Base-by-base conservation (phyloP, 2,888 invertebrate genomes). In the Halictus quadricinctus region DNA sequence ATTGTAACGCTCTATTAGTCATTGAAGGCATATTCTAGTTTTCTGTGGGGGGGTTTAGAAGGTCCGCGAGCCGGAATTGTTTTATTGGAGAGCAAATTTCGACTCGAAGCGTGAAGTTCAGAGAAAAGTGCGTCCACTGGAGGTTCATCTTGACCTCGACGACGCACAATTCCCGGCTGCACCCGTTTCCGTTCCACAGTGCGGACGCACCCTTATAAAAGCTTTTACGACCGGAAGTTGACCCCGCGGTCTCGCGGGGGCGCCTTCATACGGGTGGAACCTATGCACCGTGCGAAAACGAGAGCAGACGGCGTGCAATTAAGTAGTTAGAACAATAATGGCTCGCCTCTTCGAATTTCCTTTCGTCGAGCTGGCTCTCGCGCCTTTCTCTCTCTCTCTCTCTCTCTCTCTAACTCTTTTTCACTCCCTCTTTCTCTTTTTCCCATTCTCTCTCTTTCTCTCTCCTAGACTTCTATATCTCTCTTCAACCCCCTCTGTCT, bases 221-320 rank as follows among this genome's bases (percentile, higher is more conserved):
- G 64, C 81, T 90, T 86, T 93, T 92, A 92, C 90, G 92, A 89
- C 91, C 93, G 93, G 93, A 93, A 93, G 92, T 93, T 87, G 91
- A 91, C 90, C 91, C 90, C 83, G 84, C 83, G 73, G 66, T 25
- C 43, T 78, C 83, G 88, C 87, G 90, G 87, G 88, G 87, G 85
- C 91, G 79, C 85, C 81, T 21, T 25, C 21, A 13, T 43, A 25
- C 64, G 64, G 79, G 70, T 41, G 66, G 36, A 36, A 70, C 21
- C 70, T 70, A 29, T 60, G 64, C 78, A 25, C 43, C 87, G 78
- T 54, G 82, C 80, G 82, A 80, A 89, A 89, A 89, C 41, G n/a
- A 48, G 46, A 58, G 69, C 5, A 18, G 36, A 18, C 18, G 21
- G 50, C 64, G n/a, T 58, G 15, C 76, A 84, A 84, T 86, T 88